Percentiles rank a stretch among this genome's conserved stretches.
Evolutionary conservation across 2,797 vertebrate species (phyloP).

Genomic region (Trachurus trachurus): DNA sequence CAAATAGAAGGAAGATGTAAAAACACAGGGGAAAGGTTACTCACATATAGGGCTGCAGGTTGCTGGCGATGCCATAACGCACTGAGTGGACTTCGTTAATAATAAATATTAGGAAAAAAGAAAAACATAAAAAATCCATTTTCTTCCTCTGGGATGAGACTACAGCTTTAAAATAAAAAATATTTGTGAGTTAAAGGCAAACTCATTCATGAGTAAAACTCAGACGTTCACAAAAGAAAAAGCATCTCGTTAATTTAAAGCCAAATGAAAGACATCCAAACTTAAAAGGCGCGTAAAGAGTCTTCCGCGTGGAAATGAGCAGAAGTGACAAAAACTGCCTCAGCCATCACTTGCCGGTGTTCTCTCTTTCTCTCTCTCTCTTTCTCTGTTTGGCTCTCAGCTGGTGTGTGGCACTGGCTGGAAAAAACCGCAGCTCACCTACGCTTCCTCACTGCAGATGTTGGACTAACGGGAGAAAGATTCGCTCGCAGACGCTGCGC

Average conservation of each 20-base stretch:
- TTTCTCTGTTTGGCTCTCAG: background rate
- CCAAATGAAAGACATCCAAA: background rate
- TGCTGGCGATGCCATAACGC: conserved; percentile 68
- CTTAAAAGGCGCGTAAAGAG: conserved; percentile 22
- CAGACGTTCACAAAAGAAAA: background rate
- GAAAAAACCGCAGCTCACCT: conserved; percentile 38
- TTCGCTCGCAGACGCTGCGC: conserved; percentile 31
- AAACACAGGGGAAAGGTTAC: conserved; percentile 58
- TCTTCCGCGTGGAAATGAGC: conserved; percentile 26
- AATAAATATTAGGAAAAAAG: conserved; percentile 76
- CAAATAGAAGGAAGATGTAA: background rate
- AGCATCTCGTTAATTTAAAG: background rate
- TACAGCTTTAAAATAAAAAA: conserved; percentile 9
- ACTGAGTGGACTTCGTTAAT: conserved; percentile 66
- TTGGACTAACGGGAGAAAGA: conserved; percentile 42
- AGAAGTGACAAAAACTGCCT: conserved; percentile 14
- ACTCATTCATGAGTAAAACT: conserved; percentile 33
- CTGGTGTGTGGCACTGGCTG: conserved; percentile 25
- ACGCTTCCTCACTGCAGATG: conserved; percentile 62
- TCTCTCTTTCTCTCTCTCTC: background rate
- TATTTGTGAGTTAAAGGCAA: background rate
- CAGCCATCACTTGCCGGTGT: conserved; percentile 49
- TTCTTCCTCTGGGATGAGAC: conserved; percentile 42
- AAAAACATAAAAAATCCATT: conserved; percentile 71
- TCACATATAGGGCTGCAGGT: conserved; percentile 87